Base-by-base conservation (phyloP, 2,797 vertebrate species). In the Sebastes minor region DNA sequence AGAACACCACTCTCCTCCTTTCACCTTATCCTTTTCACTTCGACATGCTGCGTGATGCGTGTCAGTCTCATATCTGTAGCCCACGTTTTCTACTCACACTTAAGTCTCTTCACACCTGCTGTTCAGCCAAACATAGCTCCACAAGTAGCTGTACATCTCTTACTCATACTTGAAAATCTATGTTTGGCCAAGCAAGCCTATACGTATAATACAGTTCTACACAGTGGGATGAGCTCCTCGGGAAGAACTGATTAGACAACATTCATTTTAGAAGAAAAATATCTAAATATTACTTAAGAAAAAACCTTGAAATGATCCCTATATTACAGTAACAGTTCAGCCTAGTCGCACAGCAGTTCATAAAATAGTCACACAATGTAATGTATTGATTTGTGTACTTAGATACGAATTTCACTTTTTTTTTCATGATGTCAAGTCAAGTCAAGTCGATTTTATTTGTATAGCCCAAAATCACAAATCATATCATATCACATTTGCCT, bases 1-100 rank as follows among this genome's bases (percentile, higher is more conserved):
- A 88, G 80, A 92, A 92, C 88, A 88, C 71, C 76, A 69, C 89
- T 89, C 86, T 83, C 82, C 53, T 88, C 78, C 82, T 88, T 83
- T 85, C 76, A 84, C 89, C 81, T 78, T 33, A 76, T 80, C 84
- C 69, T 87, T 83, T 84, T 82, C 83, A 80, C 89, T 79, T 20
- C 56, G 30, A 78, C 82, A 68, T 85, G 81, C 76, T 71, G 75
- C 53, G 46, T 73, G 84, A 83, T 60, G 65, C 79, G 70, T 85
- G 71, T 88, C 86, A 74, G 72, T 89, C 84, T 86, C 82, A 84
- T 70, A 76, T 85, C 87, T 80, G 80, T 60, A 71, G 64, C 67
- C 79, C 32, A 53, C 30, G 13, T 80, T 65, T 80, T 76, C 68
- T 64, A 67, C 80, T 75, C 59, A 82, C 80, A 61, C 77, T 53